Base-by-base conservation (phyloP, 1,140 invertebrate genomes). In the Archivesica marissinica region DNA sequence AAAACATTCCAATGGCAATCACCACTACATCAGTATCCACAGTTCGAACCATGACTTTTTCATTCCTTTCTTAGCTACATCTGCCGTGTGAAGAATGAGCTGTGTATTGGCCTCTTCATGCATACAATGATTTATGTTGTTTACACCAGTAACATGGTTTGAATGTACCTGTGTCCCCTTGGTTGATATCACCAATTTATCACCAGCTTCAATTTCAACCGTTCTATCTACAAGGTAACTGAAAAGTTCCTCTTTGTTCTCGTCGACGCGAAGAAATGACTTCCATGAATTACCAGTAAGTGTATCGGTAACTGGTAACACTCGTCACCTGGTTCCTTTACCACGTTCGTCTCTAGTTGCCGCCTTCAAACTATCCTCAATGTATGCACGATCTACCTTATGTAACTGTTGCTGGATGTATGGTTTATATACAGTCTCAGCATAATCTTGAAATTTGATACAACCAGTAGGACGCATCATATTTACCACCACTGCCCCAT, bases 181-280 rank as follows among this genome's bases (percentile, higher is more conserved):
- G 23, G 44, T 47, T 2, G 9, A 38, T 9, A 30, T 52, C 20
- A 41, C n/a, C n/a, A 23, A 70, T 9, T 52, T 52, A 13, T 15
- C 41, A 25, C 30, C 47, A 0, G 17, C 11, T 23, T 23, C 25
- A 38, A 1, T 25, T 52, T 3, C n/a, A 33, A n/a, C 39, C 20
- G 39, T 30, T 25, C 50, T 23, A 17, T 0, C 38, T 20, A 70
- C 38, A n/a, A 68, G 39, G 75, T 61, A 50, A 20, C 20, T n/a
- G 50, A 82, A 81, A 0, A 86, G 47, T 20, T 86, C 77, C 41
- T 41, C 38, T 39, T 82, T 86, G 50, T 75, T 86, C 41, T 56
- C 44, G 30, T 28, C 28, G 35, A 50, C 28, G 35, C 56, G 1
- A 35, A 85, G 52, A 44, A 86, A 86, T 25, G 28, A n/a, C n/a